These are phyloP conservation scores for Phalacrocorax brasilianus DNA, from an alignment of 2,113 vertebrate genomes.

Conservation along the genomic window DNA sequence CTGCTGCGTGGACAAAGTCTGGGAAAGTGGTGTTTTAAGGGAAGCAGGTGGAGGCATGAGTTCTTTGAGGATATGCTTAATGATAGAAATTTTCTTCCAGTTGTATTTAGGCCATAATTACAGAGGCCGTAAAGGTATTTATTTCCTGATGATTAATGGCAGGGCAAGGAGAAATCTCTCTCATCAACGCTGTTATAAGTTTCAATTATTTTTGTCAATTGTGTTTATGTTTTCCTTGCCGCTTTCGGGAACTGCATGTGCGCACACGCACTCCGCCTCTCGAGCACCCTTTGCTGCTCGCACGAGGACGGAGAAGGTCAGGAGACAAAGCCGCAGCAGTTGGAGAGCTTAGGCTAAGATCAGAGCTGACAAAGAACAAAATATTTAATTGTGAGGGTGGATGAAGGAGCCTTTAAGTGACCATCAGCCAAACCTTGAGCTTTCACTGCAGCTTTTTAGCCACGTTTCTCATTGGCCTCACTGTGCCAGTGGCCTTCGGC, in stretches of 20 bases:
- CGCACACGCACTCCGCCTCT: background rate
- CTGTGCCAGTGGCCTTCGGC: background rate
- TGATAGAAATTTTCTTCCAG: background rate
- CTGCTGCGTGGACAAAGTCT: background rate
- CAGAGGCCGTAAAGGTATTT: conserved; percentile 4
- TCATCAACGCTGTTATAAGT: background rate
- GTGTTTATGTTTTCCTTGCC: conserved; percentile 19
- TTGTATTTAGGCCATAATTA: conserved; percentile 29
- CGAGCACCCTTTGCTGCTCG: fast-evolving
- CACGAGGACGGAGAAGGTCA: background rate
- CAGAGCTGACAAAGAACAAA: background rate
- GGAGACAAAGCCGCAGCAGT: background rate
- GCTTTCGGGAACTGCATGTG: background rate
- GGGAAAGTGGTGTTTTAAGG: background rate
- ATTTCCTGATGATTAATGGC: conserved; percentile 22
- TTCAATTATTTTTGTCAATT: conserved; percentile 29
- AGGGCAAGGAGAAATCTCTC: conserved; percentile 37
- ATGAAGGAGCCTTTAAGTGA: background rate
- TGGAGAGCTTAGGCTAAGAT: background rate
- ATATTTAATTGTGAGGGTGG: background rate
- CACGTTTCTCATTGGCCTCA: background rate
- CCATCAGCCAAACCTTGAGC: background rate
- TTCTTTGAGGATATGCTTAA: background rate
- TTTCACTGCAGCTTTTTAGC: background rate
- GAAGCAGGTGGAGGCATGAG: conserved; percentile 19